Conservation (phyloP, 2,888 invertebrate genomes). For the Coremacera marginata region DNA sequence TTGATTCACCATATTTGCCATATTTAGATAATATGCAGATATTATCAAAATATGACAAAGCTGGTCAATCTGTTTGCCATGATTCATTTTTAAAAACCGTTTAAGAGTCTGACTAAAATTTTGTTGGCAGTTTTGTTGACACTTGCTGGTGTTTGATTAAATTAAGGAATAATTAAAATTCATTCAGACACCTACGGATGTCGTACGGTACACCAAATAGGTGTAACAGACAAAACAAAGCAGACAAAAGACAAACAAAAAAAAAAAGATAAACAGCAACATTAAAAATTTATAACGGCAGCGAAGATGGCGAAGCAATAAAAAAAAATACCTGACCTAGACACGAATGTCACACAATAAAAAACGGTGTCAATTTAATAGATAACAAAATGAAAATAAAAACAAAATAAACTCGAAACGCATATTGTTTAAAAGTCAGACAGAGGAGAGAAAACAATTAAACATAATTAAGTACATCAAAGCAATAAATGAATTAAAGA, state of each 20-base stretch:
- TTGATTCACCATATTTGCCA: too few species aligned
- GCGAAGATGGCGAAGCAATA: not conserved
- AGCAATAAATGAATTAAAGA: not conserved
- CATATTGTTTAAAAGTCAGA: not conserved
- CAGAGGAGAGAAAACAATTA: not conserved
- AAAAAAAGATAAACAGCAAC: not conserved
- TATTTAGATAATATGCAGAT: too few species aligned
- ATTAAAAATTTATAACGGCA: not conserved
- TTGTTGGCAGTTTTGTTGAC: too few species aligned
- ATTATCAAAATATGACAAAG: too few species aligned
- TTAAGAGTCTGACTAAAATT: too few species aligned
- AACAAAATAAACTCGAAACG: not conserved
- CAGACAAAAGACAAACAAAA: too few species aligned
- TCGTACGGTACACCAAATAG: too few species aligned
- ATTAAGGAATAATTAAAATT: too few species aligned
- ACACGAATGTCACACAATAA: conserved; percentile 8
- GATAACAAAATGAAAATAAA: not conserved
- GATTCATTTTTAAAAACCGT: too few species aligned
- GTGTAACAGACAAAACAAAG: not conserved
- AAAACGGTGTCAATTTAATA: not conserved
- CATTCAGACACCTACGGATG: too few species aligned
- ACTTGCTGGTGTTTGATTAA: too few species aligned
- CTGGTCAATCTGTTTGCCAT: too few species aligned
- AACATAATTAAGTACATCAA: not conserved
- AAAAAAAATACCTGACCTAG: conserved; percentile 15